Base-by-base conservation (phyloP, 2,888 invertebrate genomes). In the Xestia c-nigrum region DNA sequence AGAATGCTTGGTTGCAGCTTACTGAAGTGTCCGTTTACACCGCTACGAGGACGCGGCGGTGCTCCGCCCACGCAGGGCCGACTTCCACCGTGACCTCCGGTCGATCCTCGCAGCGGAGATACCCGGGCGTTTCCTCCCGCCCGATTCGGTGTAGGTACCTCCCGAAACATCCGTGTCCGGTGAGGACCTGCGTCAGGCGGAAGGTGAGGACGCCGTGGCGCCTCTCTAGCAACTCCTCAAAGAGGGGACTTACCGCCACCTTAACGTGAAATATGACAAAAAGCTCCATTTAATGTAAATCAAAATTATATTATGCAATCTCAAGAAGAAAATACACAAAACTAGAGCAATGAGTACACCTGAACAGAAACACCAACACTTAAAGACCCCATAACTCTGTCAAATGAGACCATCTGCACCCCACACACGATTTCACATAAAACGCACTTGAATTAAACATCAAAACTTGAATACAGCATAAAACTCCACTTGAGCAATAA, bases 361-460 rank as follows among this genome's bases (percentile, higher is more conserved):
- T 24, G 24, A 61, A 50, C 14, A 21, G 24, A 38, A n/a, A 64
- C 14, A 57, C 12, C 16, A 64, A 12, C 19, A 38, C 55, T 81
- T 64, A 21, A 78, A 55, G 40, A n/a, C 61, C n/a, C 50, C n/a
- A 63, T 47, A 63, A 76, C 40, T 43, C 9, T 5, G 16, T 19
- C 31, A 73, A 81, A 80, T 50, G 73, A 55, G 12, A 40, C n/a
- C 31, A 50, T 78, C 31, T 68, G 12, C 50, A 52, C 24, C 46
- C 46, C 6, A 12, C 43, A 38, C 59, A 46, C 14, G 38, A 52
- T 10, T 38, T 24, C 24, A 66, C 31, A 55, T 64, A 81, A 81
- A 78, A 81, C 50, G 65, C 65, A 52, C 65, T 65, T 78, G 81
- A 66, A 78, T 57, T 46, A 64, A 43, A 77, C 77, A 83, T 67